Base-by-base conservation (phyloP, 2,797 vertebrate genomes). In the Amniataba percoides region DNA sequence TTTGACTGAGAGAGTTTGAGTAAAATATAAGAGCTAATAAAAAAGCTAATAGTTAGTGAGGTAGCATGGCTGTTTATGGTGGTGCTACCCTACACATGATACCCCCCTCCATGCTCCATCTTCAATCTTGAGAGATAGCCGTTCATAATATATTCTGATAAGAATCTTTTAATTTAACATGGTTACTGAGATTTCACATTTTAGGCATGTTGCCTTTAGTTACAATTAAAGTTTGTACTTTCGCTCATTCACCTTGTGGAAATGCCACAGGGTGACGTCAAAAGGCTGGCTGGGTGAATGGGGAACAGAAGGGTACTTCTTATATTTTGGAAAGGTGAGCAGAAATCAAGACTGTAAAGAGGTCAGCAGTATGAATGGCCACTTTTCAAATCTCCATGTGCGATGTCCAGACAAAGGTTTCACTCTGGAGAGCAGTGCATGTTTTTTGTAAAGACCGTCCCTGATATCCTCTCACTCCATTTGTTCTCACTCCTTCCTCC, bases 331-430 rank as follows among this genome's bases (percentile, higher is more conserved):
- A 67, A 65, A 74, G 69, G 65, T 72, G 45, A 88, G 87, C 56
- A 36, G n/a, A 77, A 80, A 63, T 63, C 71, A 71, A 71, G 74
- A 80, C 74, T 82, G 71, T 84, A 76, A 87, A 90, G 89, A 87
- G 68, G 83, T 86, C 82, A 77, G 65, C 71, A 64, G 59, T 25
- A 58, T 85, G 68, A 91, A 77, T 65, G 59, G 52, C 39, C 53
- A 65, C 74, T 76, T 76, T 80, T 77, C 66, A 64, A 67, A 82
- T 63, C 60, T 59, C 53, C 62, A 15, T 8, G 14, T 53, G 5
- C 27, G 27, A 31, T 27, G 39, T 43, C 51, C 59, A 60, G 39
- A 82, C 78, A 68, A 77, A 84, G 74, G 23, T 64, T 72, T 80
- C 59, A 16, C 48, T 74, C 40, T 63, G 6, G 34, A 36, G 34